phyloP scores from a whole-genome alignment of 2,888 invertebrate genomes.

The Sarcophaga rosellei region DNA sequence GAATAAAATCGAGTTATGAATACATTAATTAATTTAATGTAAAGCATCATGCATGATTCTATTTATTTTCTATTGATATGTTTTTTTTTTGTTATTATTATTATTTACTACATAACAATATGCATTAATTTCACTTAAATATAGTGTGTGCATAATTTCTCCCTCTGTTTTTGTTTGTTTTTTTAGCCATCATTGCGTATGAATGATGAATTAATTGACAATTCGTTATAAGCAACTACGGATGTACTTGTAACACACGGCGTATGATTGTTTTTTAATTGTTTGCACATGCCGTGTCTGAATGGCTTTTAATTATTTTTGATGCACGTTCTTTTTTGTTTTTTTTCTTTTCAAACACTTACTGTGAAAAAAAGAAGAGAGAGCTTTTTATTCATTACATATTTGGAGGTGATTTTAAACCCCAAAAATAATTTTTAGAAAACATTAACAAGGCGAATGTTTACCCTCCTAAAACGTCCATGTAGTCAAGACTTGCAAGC shows the following conservation, averaged over 20 bases:
- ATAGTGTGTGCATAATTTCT: no score
- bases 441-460: no score
- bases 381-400: no score
- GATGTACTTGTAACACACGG: slow-evolving; percentile 26
- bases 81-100: not conserved
- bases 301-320: slow-evolving; percentile 50
- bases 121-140: not conserved
- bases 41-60: slow-evolving; percentile 40
- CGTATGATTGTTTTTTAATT: slow-evolving; percentile 60
- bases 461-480: no score
- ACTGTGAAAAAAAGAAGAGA: no score
- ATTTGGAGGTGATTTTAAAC: no score
- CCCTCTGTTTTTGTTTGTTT: not conserved
- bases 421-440: no score
- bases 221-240: not conserved
- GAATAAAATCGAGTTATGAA: not conserved
- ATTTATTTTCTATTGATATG: slow-evolving; percentile 34
- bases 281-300: slow-evolving; percentile 34
- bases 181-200: slow-evolving; percentile 12
- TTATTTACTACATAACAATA: not conserved
- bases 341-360: no score
- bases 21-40: slow-evolving; percentile 21
- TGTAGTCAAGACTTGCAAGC: no score
- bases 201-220: slow-evolving; percentile 43
- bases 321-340: not conserved